Percentiles rank a stretch among this genome's conserved stretches.
phyloP scores from a whole-genome alignment of 2,113 vertebrate genomes.

The Phalacrocorax pelagicus region DNA sequence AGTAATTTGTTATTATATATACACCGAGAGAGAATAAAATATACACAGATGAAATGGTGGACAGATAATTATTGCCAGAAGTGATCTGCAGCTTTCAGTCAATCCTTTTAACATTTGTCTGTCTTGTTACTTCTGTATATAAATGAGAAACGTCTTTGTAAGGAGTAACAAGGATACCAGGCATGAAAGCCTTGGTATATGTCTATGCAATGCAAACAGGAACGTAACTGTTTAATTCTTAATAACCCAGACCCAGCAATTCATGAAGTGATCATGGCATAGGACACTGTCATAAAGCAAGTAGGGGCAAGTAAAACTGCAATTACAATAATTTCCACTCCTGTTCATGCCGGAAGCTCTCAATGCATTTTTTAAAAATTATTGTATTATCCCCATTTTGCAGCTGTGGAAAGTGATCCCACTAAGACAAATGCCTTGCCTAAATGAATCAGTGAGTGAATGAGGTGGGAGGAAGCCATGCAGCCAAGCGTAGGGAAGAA shows the following conservation, averaged over 20 bases:
- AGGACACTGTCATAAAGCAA: not conserved
- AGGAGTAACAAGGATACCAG: not conserved
- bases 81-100: not conserved
- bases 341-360: not conserved
- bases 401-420: not conserved
- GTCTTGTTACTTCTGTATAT: slow-evolving; percentile 40
- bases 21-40: slow-evolving; percentile 3
- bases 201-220: not conserved
- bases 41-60: not conserved
- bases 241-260: not conserved
- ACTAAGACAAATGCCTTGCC: not conserved
- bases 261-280: not conserved
- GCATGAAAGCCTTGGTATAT: not conserved
- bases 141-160: slow-evolving; percentile 24
- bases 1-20: slow-evolving; percentile 6
- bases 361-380: not conserved
- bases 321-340: not conserved
- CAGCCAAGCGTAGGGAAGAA: not conserved
- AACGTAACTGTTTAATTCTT: not conserved
- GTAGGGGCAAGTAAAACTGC: not conserved
- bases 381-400: not conserved
- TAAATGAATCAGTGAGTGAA: not conserved
- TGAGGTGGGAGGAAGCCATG: not conserved
- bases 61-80: slow-evolving; percentile 17
- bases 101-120: not conserved